Evolutionary conservation across 2,113 vertebrate genomes (phyloP).

Genomic region (Proterorhinus semilunaris): DNA sequence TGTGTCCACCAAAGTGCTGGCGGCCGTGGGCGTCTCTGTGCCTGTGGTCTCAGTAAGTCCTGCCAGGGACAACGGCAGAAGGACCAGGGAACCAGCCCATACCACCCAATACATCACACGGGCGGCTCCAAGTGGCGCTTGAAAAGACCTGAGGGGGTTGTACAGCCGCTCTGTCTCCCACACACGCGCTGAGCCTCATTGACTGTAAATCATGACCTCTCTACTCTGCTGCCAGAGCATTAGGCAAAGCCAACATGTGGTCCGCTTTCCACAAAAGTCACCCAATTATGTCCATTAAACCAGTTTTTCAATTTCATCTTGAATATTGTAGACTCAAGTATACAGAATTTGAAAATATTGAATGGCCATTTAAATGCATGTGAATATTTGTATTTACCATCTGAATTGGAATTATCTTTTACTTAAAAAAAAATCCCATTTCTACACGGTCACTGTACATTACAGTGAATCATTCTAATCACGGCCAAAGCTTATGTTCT

Average conservation of each 20-base stretch:
- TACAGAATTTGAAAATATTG: background rate
- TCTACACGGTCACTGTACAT: too few species aligned
- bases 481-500: too few species aligned
- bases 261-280: background rate
- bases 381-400: too few species aligned
- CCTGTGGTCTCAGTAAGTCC: conserved; percentile 80
- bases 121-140: conserved; percentile 16
- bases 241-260: conserved; percentile 19
- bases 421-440: too few species aligned
- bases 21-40: conserved; percentile 70
- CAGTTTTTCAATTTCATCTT: background rate
- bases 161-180: conserved; percentile 11
- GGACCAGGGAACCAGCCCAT: conserved; percentile 2
- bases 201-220: conserved; percentile 18
- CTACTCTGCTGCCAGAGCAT: conserved; percentile 5
- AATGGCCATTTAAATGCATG: background rate
- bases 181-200: conserved; percentile 19
- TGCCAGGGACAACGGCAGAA: conserved; percentile 45
- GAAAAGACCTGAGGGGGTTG: conserved; percentile 12
- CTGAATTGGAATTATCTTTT: too few species aligned
- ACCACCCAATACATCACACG: conserved; percentile 23
- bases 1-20: conserved; percentile 69
- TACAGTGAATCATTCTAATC: too few species aligned
- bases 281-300: background rate
- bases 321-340: background rate